These are phyloP conservation scores for Megaceryle torquata DNA, from an alignment of 2,113 vertebrate genomes.

Conservation along the genomic window DNA sequence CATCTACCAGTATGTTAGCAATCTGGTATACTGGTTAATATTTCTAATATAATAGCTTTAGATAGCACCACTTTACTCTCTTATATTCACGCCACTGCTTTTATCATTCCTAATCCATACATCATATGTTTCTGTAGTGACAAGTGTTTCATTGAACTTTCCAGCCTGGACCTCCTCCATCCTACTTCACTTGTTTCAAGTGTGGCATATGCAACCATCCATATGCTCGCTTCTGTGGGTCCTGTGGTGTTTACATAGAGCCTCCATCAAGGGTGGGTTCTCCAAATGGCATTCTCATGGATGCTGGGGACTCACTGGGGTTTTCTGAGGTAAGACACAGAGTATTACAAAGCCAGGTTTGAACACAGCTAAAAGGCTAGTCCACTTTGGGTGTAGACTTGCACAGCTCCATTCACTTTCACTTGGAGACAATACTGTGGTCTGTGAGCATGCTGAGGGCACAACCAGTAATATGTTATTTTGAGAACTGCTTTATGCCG, in stretches of 20 bases:
- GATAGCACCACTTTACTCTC: not conserved
- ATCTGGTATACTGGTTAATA: not conserved
- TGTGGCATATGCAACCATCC: constrained; percentile 82
- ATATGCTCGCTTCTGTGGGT: constrained; percentile 78
- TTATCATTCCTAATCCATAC: not conserved
- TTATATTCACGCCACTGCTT: not conserved
- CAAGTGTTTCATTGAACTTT: constrained; percentile 13
- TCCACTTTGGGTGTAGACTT: rapidly evolving
- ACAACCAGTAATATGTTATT: not conserved
- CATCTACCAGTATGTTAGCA: not conserved
- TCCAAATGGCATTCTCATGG: not conserved
- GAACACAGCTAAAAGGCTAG: not conserved
- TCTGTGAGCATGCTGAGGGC: not conserved
- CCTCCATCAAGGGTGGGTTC: constrained; percentile 44
- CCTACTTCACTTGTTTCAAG: constrained; percentile 74
- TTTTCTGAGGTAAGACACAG: constrained; percentile 56
- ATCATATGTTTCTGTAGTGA: not conserved
- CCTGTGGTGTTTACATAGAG: constrained; percentile 81
- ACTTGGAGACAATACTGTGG: not conserved
- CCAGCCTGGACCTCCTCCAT: constrained; percentile 67
- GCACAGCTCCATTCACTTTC: not conserved
- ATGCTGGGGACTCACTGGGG: not conserved
- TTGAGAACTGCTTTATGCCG: not conserved
- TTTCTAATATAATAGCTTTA: not conserved
- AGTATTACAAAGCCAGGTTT: not conserved